phyloP scores from a whole-genome alignment of 1,140 invertebrate species.

The Pseudomyrmex pallidus region DNA sequence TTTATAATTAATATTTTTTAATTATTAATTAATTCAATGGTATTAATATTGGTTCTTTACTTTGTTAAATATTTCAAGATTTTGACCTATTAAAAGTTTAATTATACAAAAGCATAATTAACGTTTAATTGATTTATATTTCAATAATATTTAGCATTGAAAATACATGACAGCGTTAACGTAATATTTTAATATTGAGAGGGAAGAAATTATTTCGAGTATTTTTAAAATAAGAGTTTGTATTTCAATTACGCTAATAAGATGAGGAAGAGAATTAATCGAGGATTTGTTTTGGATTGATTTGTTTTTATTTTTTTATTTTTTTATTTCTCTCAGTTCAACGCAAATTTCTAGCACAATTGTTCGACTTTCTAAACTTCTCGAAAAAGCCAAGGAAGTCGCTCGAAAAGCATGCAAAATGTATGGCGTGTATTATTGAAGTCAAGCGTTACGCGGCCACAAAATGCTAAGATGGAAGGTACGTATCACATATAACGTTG shows the following conservation, averaged over 20 bases:
- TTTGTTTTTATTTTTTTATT: not conserved
- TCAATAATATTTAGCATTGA: not conserved
- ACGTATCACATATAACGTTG: constrained; percentile 54
- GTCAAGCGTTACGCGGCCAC: constrained; percentile 53
- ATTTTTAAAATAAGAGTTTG: not conserved
- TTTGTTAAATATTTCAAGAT: too few species aligned
- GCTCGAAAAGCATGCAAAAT: constrained; percentile 38
- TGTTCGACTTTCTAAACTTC: constrained; percentile 21
- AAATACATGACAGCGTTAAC: not conserved
- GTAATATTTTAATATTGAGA: not conserved
- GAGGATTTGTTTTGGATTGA: not conserved
- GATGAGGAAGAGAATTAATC: not conserved
- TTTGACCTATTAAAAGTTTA: not conserved
- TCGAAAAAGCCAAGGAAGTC: constrained; percentile 24
- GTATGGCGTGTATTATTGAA: constrained; percentile 55
- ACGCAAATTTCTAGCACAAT: not conserved
- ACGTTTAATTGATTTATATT: constrained; percentile 18
- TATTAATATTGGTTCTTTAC: not conserved
- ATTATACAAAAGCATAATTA: constrained; percentile 34
- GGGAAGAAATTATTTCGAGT: not conserved
- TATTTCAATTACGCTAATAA: not conserved
- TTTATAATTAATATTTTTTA: not conserved
- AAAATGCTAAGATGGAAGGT: constrained; percentile 49
- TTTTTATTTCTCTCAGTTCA: not conserved
- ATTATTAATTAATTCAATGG: constrained; percentile 26